Base-by-base conservation (phyloP, 35 echinoderm and acorn worm species). In the Stichopus chloronotus region DNA sequence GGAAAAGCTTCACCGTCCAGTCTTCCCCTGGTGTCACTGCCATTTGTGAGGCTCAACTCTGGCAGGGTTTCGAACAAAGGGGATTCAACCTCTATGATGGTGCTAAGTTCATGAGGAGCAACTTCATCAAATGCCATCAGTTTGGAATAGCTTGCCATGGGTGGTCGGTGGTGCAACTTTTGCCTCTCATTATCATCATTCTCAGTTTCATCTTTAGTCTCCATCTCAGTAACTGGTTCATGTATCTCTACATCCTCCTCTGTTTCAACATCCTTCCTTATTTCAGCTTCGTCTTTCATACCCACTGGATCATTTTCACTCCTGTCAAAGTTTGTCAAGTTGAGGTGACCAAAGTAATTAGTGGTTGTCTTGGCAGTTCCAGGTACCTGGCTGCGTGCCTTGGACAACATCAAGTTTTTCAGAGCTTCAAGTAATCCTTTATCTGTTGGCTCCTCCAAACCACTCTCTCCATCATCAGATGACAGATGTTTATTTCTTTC, bases 51-150 rank as follows among this genome's bases (percentile, higher is more conserved):
- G 25, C 57, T 59, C 14, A 85, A 86, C 21, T 20, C 57, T 9
- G 69, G 92, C 76, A 92, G 88, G 22, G 25, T 74, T 61, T 97
- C 92, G 89, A 80, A 76, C 7, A 22, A 30, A 6, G 96, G 94
- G 1, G 94, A 94, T 7, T 99, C 97, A 59, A 93, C 92, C 59
- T 99, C 97, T 14, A 93, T 55, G 13, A 99, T 99, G 14, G 97
- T 99, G 58, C 97, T 99, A 24, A 99, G 76, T 81, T 99, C 97
- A 95, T 99, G 97, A 52, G 95, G 94, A 17, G 59, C 61, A 17
- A 94, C 86, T 53, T 93, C 92, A 25, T 94, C 83, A 72, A 71
- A 76, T 16, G 65, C 80, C 25, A 56, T 58, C 5, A 93, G 83
- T 58, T 91, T 91, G 52, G 90, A 57, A 10, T 57, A 55, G 22